These are phyloP conservation scores for Onychomys torridus DNA, from an alignment of 2,797 vertebrate species.

Conservation along the genomic window DNA sequence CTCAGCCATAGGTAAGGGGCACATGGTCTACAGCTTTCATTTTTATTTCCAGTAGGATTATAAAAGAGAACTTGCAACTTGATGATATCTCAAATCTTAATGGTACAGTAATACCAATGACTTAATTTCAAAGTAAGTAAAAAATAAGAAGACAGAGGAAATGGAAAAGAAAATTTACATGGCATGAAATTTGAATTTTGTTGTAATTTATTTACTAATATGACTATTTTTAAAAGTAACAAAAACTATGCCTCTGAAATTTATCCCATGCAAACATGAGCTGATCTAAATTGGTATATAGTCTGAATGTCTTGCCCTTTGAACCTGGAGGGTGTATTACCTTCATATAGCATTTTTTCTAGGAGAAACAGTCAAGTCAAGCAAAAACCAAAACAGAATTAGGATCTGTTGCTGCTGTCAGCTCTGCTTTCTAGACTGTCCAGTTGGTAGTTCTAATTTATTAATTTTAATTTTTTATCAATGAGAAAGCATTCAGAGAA, in stretches of 20 bases:
- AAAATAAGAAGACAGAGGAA: not conserved
- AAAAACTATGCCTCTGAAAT: not conserved
- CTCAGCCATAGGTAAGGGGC: not conserved
- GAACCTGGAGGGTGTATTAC: not conserved
- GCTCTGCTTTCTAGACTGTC: not conserved
- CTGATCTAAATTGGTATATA: not conserved
- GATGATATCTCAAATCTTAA: not conserved
- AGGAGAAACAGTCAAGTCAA: not conserved
- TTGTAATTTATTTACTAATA: not conserved
- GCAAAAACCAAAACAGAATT: not conserved
- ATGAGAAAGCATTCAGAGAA: not conserved
- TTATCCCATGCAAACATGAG: not conserved
- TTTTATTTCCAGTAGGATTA: slow-evolving; percentile 17
- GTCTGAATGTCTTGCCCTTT: not conserved
- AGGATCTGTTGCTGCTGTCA: not conserved
- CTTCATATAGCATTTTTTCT: not conserved
- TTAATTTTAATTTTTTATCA: not conserved
- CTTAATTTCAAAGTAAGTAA: not conserved
- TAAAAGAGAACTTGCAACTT: not conserved
- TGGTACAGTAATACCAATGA: not conserved
- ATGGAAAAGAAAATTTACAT: not conserved
- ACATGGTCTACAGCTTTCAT: not conserved
- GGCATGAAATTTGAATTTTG: not conserved
- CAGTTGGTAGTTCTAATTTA: not conserved
- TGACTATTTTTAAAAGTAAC: not conserved